These are phyloP conservation scores for Acleris emargana DNA, from an alignment of 2,888 invertebrate genomes.

Conservation along the genomic window DNA sequence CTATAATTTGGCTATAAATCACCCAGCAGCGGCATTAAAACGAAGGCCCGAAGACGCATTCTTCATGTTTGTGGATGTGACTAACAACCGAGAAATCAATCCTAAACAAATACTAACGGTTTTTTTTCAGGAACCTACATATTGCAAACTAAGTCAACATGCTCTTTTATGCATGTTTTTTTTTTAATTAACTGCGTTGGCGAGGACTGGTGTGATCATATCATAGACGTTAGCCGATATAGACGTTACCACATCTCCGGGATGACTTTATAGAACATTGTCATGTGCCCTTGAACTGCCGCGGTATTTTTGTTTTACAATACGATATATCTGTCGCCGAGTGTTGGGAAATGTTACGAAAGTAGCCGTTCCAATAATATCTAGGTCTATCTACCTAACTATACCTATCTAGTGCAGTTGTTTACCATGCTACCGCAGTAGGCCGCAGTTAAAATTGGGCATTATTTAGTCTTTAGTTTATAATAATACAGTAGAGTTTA, in stretches of 20 bases:
- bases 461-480: no score
- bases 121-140: no score
- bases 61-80: no score
- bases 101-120: no score
- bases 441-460: no score
- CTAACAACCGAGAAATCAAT: no score
- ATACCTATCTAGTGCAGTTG: conserved; percentile 2
- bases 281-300: conserved; percentile 48
- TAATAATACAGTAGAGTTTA: no score
- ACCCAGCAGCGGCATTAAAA: conserved; percentile 9
- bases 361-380: conserved; percentile 31
- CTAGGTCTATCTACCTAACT: conserved; percentile 32
- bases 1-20: conserved; percentile 18
- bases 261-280: conserved; percentile 22
- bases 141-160: no score
- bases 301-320: conserved; percentile 49
- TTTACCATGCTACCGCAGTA: not conserved
- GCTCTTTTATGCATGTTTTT: no score
- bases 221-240: not conserved
- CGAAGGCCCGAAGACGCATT: no score
- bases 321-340: conserved; percentile 44
- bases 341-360: conserved; percentile 37
- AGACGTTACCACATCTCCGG: conserved; percentile 9
- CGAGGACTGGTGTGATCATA: no score
- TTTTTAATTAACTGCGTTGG: no score